Evolutionary conservation across 2,113 vertebrate species (phyloP), one percentile per base, ranked within the genome.

Genomic region (Myiozetetes cayanensis): DNA sequence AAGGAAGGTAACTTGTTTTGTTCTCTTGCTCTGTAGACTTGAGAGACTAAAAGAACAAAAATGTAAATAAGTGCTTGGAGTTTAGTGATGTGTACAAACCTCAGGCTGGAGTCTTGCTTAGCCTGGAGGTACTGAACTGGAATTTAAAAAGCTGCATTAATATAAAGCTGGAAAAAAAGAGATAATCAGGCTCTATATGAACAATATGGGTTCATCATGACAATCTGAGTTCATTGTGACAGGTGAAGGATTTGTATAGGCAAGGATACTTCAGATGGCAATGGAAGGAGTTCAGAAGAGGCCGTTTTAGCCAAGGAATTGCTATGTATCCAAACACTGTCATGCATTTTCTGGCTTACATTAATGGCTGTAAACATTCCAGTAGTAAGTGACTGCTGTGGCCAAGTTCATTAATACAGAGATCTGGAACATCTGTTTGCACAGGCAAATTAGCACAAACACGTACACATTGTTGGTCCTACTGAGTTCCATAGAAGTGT

Each of bases 11-110:
- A 46, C 5, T 7, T 77, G 55, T 85, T 96, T 93, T 96, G 53
- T 91, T 93, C 62, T 88, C 58, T 66, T 58, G 91, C 82, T 73
- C 55, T 90, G 75, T 55, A 77, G 62, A 91, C 67, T 21, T 43
- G 55, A 85, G 90, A 94, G 73, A 79, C 76, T 76, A 73, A 87
- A 91, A 85, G 50, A 95, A 90, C 49, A 90, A 87, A 94, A 88
- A 77, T 90, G 73, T 71, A 92, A 86, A 82, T 77, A 56, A 96
- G 28, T 1, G 1, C 53, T 56, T 83, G 37, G 46, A 75, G n/a
- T 81, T 89, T 93, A 95, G 71, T 71, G 77, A 79, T 66, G 71
- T 67, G 63, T 79, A 78, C 37, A 90, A 84, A 85, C 66, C 56
- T 66, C 59, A 77, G 31, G 17, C 67, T 86, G 55, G 49, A 88